Percentiles rank a stretch among this genome's conserved stretches.
These are phyloP conservation scores for Trogon melanurus DNA, from an alignment of 2,113 vertebrate genomes.

Conservation along the genomic window DNA sequence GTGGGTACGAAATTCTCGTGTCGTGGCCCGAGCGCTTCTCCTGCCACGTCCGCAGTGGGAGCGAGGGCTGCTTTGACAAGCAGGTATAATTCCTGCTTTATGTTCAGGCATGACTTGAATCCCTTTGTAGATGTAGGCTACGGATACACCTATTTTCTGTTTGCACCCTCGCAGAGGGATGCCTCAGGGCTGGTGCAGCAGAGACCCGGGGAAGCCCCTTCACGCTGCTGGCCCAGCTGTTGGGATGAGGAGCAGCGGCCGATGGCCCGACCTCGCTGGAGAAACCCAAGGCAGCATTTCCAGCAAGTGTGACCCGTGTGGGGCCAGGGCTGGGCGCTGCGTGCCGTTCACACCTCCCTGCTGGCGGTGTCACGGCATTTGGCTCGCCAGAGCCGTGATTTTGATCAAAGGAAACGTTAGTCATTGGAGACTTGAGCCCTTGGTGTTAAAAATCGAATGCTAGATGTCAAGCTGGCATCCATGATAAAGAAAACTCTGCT, in stretches of 20 bases:
- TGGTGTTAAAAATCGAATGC: neutral
- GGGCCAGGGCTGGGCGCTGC: neutral
- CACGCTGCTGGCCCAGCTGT: neutral
- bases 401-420: neutral
- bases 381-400: neutral
- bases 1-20: constrained; percentile 8
- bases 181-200: neutral
- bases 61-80: neutral
- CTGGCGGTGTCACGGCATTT: neutral
- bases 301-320: neutral
- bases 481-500: neutral
- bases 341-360: neutral
- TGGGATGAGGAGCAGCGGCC: rapidly evolving
- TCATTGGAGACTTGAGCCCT: neutral
- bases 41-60: rapidly evolving
- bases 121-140: neutral
- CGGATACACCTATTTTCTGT: neutral
- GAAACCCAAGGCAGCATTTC: neutral
- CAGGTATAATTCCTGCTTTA: neutral
- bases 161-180: neutral
- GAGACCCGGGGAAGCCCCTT: neutral
- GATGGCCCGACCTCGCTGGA: neutral
- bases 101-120: neutral
- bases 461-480: neutral
- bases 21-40: neutral